These are phyloP conservation scores for Polypedilum pembai DNA, from an alignment of 1,140 invertebrate species.

Conservation along the genomic window DNA sequence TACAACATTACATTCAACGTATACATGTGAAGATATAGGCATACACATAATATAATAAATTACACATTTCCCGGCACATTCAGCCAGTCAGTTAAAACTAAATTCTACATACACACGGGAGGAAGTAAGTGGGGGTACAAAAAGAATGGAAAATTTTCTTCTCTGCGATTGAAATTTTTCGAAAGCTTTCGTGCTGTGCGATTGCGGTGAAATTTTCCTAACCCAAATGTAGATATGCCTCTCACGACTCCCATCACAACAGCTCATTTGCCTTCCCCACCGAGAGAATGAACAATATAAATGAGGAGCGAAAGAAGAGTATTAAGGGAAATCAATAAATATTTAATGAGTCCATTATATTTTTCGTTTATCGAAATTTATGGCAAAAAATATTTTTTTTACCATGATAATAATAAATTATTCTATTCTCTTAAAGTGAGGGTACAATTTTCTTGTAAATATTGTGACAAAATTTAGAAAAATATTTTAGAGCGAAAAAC, in stretches of 20 bases:
- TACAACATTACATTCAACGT: too few relatives aligned
- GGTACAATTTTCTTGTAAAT: too few relatives aligned
- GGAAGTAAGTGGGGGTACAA: too few relatives aligned
- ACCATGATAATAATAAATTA: too few relatives aligned
- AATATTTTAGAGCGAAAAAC: too few relatives aligned
- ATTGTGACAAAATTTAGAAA: too few relatives aligned
- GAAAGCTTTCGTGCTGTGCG: conserved; percentile 4
- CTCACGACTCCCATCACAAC: too few relatives aligned
- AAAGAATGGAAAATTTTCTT: neutral
- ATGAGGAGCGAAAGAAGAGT: neutral
- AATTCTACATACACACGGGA: too few relatives aligned
- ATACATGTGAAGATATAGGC: neutral
- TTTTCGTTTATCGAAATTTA: too few relatives aligned
- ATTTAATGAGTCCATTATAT: conserved; percentile 7
- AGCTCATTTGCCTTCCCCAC: neutral
- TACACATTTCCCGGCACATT: neutral
- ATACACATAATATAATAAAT: neutral
- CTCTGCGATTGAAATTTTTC: neutral
- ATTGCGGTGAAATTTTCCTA: neutral
- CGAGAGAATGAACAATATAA: neutral
- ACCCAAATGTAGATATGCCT: neutral
- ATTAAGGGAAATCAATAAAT: conserved; percentile 13
- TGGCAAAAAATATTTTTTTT: too few relatives aligned
- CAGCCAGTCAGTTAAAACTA: neutral
- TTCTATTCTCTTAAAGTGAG: too few relatives aligned